Conservation (phyloP, 2,888 invertebrate species). For the Pomacea canaliculata region DNA sequence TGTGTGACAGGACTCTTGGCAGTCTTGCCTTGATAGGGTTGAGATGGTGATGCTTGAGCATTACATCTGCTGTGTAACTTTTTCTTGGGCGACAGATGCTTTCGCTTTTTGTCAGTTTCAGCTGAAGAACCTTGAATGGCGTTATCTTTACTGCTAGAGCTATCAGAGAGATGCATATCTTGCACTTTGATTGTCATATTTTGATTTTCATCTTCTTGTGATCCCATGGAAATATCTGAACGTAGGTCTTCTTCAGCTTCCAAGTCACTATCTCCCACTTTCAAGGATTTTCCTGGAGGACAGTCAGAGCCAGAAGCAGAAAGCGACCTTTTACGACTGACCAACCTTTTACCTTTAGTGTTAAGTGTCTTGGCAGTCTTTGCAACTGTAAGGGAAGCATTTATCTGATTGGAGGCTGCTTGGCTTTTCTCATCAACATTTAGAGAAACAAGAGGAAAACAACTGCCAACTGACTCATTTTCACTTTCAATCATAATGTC, state of each 20-base stretch:
- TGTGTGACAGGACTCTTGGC: too few species aligned
- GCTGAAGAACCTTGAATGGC: neutral
- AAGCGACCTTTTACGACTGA: conserved; percentile 6
- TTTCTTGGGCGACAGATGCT: neutral
- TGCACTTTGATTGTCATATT: conserved; percentile 23
- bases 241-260: conserved; percentile 13
- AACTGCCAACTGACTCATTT: conserved; percentile 19
- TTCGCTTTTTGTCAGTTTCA: neutral
- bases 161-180: conserved; percentile 16
- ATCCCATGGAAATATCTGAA: conserved; percentile 12
- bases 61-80: too few species aligned
- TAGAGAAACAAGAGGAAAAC: neutral
- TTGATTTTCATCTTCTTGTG: conserved; percentile 21
- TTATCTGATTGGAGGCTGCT: neutral
- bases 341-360: neutral
- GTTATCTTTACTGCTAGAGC: conserved; percentile 8
- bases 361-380: neutral
- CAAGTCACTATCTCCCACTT: neutral
- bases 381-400: neutral
- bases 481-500: conserved; percentile 3
- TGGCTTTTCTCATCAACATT: neutral
- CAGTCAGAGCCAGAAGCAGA: conserved; percentile 15
- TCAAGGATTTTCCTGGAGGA: too few species aligned
- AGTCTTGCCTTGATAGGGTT: too few species aligned
- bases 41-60: too few species aligned